Conservation (phyloP, 2,797 vertebrate species). For the Sciurus vulgaris region DNA sequence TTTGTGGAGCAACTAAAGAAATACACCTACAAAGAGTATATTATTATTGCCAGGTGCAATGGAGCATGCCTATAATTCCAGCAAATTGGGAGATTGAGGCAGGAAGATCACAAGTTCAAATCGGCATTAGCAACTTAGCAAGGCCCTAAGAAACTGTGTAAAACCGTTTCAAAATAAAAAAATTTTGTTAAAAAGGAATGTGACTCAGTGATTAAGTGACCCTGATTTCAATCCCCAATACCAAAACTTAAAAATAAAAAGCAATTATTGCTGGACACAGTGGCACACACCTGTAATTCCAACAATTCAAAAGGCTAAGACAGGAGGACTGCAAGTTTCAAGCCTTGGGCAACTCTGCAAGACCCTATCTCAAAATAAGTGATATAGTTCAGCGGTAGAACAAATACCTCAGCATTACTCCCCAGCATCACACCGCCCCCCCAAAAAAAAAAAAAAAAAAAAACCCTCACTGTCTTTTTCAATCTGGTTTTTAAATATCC, state of each 20-base stretch:
- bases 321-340: too few relatives aligned
- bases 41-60: background rate
- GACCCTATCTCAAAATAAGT: background rate
- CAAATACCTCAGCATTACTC: too few relatives aligned
- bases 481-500: background rate
- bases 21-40: background rate
- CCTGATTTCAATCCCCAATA: too few relatives aligned
- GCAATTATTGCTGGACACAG: too few relatives aligned
- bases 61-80: background rate
- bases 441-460: background rate
- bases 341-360: background rate
- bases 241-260: too few relatives aligned
- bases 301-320: too few relatives aligned
- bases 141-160: background rate
- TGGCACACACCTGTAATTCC: too few relatives aligned
- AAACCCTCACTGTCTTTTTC: background rate
- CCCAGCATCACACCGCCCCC: too few relatives aligned
- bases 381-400: too few relatives aligned
- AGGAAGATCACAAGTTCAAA: background rate
- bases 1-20: background rate
- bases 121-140: background rate
- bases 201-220: too few relatives aligned
- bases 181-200: too few relatives aligned
- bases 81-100: background rate
- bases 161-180: background rate